Percentiles rank a stretch among this genome's conserved stretches.
phyloP scores from a whole-genome alignment of 2,113 vertebrate species.

The Oncorhynchus keta region DNA sequence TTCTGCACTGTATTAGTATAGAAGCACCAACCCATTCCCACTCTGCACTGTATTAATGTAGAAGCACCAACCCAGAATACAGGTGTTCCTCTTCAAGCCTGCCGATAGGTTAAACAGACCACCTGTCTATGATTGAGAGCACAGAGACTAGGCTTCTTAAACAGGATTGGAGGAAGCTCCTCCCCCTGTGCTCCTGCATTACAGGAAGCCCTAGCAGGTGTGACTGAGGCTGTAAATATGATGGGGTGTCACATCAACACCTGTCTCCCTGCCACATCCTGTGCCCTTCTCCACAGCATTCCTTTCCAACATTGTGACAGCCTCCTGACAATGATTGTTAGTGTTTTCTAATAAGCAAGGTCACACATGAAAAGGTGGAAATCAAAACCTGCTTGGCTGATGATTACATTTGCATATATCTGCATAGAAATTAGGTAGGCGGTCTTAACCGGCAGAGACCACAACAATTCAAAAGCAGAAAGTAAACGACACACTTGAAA shows the following conservation, averaged over 20 bases:
- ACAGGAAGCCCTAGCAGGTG: too few relatives aligned
- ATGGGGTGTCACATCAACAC: constrained; percentile 34
- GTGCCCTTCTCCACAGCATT: constrained; percentile 9
- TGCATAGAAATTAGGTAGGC: constrained; percentile 62
- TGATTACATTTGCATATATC: constrained; percentile 69
- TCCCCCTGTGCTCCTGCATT: constrained; percentile 24
- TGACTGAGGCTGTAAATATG: constrained; percentile 2
- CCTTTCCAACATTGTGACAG: constrained; percentile 44
- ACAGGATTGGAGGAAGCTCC: neutral
- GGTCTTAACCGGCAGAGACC: constrained; percentile 53
- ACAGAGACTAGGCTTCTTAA: neutral
- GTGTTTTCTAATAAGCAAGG: constrained; percentile 58
- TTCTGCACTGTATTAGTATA: neutral
- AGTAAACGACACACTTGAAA: too few relatives aligned
- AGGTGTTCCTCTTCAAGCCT: neutral
- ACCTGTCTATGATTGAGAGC: neutral
- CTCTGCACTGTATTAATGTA: too few relatives aligned
- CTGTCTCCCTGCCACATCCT: constrained; percentile 42
- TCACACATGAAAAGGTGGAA: constrained; percentile 47
- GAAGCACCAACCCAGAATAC: neutral
- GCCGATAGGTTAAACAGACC: neutral
- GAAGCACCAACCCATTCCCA: too few relatives aligned
- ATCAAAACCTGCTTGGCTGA: constrained; percentile 37
- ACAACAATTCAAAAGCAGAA: constrained; percentile 4
- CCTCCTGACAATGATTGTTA: constrained; percentile 50